A percentile compares a stretch with the other conserved stretches of the same genome.
Evolutionary conservation across 2,113 vertebrate genomes (phyloP).

Genomic region (Eleginops maclovinus): DNA sequence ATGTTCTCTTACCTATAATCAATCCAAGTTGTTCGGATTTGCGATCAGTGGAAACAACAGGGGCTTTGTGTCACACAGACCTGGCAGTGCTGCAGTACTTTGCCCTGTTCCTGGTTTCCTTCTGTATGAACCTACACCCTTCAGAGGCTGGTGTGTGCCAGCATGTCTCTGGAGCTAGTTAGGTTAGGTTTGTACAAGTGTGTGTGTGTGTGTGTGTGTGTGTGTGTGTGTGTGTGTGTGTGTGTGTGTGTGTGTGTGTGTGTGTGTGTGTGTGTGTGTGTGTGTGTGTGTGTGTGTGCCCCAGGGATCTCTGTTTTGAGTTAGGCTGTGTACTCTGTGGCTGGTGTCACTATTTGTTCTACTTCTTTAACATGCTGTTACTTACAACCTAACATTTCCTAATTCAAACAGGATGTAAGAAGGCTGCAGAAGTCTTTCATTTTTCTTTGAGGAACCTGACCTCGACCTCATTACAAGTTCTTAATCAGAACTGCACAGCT

Average conservation of each 20-base stretch:
- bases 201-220: constrained; percentile 26
- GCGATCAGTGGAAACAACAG: constrained; percentile 64
- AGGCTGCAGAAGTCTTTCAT: constrained; percentile 21
- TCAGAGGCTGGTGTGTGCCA: constrained; percentile 60
- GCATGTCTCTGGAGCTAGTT: constrained; percentile 62
- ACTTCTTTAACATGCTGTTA: constrained; percentile 46
- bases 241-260: constrained; percentile 25
- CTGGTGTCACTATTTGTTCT: constrained; percentile 41
- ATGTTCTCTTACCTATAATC: constrained; percentile 70
- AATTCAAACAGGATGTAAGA: constrained; percentile 57
- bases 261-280: constrained; percentile 18
- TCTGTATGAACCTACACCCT: constrained; percentile 59
- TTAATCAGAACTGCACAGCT: constrained; percentile 29
- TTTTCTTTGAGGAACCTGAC: constrained; percentile 12
- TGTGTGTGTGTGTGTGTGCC: constrained; percentile 29
- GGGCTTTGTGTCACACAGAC: constrained; percentile 68
- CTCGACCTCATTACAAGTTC: constrained; percentile 43
- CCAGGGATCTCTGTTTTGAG: constrained; percentile 55
- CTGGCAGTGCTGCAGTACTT: constrained; percentile 37
- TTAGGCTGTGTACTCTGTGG: constrained; percentile 40
- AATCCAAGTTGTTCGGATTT: constrained; percentile 67
- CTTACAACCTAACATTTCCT: constrained; percentile 57
- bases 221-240: constrained; percentile 27
- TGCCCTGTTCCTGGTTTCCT: constrained; percentile 44
- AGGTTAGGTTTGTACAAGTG: constrained; percentile 44